Conservation (phyloP, 37 sponge, comb jelly and placozoan genomes). For the Aplysina aerophoba region DNA sequence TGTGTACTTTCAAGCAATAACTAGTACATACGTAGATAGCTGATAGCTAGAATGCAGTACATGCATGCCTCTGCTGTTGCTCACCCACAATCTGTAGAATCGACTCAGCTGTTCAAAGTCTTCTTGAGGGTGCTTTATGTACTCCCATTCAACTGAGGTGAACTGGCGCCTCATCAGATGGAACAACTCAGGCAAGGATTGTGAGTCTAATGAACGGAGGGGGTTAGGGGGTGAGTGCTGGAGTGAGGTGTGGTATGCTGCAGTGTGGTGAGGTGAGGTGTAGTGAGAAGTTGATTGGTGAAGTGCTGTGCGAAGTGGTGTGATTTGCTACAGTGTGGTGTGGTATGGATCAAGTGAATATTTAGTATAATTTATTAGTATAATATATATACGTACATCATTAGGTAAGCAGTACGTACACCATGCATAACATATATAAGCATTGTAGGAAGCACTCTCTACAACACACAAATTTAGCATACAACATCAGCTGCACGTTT, state of each 20-base stretch:
- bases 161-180: conserved; percentile 85
- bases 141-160: conserved; percentile 72
- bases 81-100: conserved; percentile 87
- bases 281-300: no score
- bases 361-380: no score
- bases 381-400: no score
- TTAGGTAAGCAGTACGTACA: background rate
- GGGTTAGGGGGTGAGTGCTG: background rate
- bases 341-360: no score
- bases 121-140: conserved; percentile 49
- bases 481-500: background rate
- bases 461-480: conserved; percentile 7
- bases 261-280: no score
- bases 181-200: conserved; percentile 62
- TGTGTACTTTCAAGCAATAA: no score
- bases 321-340: no score
- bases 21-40: no score
- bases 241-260: no score
- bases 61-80: no score
- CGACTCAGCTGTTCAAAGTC: conserved; percentile 46
- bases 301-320: no score
- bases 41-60: no score
- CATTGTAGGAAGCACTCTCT: conserved; percentile 1
- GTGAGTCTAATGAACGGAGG: background rate
- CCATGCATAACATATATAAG: background rate